These are phyloP conservation scores for Pollicipes pollicipes DNA, from an alignment of 1,140 invertebrate genomes.

Conservation along the genomic window DNA sequence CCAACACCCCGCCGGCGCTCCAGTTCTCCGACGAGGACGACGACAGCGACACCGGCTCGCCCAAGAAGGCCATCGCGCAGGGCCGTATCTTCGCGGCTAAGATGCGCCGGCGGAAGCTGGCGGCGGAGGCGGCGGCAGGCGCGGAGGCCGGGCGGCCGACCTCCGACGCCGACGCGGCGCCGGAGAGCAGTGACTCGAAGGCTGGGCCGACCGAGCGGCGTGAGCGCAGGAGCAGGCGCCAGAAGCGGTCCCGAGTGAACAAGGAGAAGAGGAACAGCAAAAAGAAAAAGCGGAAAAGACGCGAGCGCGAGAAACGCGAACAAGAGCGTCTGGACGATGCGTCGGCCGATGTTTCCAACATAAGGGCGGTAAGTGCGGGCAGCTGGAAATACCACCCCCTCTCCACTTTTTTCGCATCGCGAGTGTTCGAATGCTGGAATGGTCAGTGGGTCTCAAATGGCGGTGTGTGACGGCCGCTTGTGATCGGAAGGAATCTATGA, in stretches of 20 bases:
- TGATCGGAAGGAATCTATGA: no score
- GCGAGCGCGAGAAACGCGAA: background rate
- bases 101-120: background rate
- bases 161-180: no score
- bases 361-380: no score
- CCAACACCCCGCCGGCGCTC: no score
- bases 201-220: background rate
- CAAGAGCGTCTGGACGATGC: background rate
- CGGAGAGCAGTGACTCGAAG: background rate
- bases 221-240: slow-evolving; percentile 1
- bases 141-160: no score
- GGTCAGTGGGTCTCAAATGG: no score
- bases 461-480: no score
- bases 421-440: no score
- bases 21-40: background rate
- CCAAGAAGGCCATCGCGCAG: background rate
- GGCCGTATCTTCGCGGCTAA: background rate
- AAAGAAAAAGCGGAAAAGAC: background rate
- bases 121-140: background rate
- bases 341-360: background rate
- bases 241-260: background rate
- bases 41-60: background rate
- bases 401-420: no score
- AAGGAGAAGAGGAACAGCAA: background rate
- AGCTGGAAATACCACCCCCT: no score